Base-by-base conservation (phyloP, 2,113 vertebrate species). In the Oostethus manadensis region DNA sequence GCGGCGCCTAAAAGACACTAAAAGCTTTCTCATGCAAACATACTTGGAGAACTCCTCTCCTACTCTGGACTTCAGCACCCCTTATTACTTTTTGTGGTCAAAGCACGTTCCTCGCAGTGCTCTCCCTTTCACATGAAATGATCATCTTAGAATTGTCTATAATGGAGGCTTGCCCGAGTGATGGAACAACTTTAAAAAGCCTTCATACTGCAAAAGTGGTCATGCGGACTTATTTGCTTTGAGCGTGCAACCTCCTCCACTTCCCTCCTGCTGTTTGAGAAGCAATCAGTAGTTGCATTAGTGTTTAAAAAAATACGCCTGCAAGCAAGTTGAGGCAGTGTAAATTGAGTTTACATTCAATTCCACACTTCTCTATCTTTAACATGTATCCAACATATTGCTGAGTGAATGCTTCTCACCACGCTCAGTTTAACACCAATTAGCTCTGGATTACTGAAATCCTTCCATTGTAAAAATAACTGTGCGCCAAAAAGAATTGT, bases 391-490 rank as follows among this genome's bases (percentile, higher is more conserved):
- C 18, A 11, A 40, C 33, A 55, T 55, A 35, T 54, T 35, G 8
- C 15, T 51, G 50, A 2, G 29, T 9, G 17, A 10, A 33, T 0
- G 51, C 29, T 13, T 11, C 17, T 22, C 4, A 10, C 29, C 18
- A n/a, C 11, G 26, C 53, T 40, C 6, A 13, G 53, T 35, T 55
- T 55, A 21, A 35, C 35, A n/a, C 21, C 20, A 40, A 16, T 21
- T 21, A 21, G 53, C 35, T 6, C 53, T n/a, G 53, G 53, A 18
- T 40, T 40, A 40, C 53, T 21, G 35, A 55, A 55, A 55, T 55
- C 56, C 56, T 46, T 45, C 43, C 43, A 29, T 29, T 58, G 42
- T 58, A 58, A 56, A 29, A 56, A 29, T 18, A 47, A 56, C 44
- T 1, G 33, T 35, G 33, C 46, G 42, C 22, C 10, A 22, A 17